Percentiles rank a stretch among this genome's conserved stretches.
Evolutionary conservation across 2,113 vertebrate genomes (phyloP).

Genomic region (Vulpes lagopus): DNA sequence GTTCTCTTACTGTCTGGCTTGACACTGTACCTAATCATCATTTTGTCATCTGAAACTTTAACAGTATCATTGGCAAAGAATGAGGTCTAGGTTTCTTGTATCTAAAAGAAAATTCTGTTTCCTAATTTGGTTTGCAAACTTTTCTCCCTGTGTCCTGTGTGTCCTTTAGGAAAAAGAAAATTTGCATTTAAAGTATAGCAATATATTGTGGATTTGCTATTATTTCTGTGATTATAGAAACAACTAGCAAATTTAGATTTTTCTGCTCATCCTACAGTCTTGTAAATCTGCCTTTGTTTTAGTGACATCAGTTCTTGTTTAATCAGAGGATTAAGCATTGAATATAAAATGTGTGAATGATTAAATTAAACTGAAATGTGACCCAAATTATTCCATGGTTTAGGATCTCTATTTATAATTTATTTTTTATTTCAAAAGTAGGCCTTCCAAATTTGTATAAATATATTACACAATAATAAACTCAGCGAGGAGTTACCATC

Average conservation of each 20-base stretch:
- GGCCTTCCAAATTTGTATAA: background rate
- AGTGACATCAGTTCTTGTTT: background rate
- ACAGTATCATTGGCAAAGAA: background rate
- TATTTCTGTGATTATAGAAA: background rate
- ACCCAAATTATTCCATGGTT: background rate
- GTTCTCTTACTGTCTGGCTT: background rate
- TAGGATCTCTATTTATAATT: background rate
- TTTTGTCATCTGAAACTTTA: slow-evolving; percentile 63
- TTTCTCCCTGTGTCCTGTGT: background rate
- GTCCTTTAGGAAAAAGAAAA: too few species aligned
- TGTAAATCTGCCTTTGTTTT: background rate
- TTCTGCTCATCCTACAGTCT: background rate
- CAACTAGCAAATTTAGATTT: slow-evolving; percentile 4
- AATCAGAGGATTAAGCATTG: background rate
- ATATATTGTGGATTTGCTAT: background rate
- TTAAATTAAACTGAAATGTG: background rate
- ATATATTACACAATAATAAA: background rate
- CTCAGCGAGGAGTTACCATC: background rate
- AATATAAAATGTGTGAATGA: background rate
- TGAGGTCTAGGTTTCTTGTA: background rate
- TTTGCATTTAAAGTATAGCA: background rate
- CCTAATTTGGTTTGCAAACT: slow-evolving; percentile 11
- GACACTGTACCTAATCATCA: background rate
- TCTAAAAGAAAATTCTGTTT: background rate
- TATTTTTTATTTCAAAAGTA: background rate